Evolutionary conservation across 2,888 invertebrate genomes (phyloP), one percentile per base, ranked within the genome.

Genomic region (Epinotia ramella): DNA sequence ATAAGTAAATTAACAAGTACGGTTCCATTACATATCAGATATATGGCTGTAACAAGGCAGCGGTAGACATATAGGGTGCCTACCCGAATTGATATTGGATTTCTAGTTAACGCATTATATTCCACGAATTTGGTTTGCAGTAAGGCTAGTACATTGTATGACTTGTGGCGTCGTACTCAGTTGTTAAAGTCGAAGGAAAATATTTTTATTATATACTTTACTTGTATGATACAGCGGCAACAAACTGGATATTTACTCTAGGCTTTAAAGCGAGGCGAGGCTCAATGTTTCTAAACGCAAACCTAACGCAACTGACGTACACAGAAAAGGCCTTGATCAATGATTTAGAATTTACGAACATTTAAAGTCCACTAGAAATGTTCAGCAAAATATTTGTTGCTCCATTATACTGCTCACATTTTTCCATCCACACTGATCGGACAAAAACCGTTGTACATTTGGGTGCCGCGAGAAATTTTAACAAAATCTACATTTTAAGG

Each of bases 271-370:
- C 46, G 59, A 44, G 46, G 4, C 64, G 6, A 33, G 18, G 46
- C 28, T 60, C 46, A 69, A n/a, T 44, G 24, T 46, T 13, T 60
- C 60, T 24, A 46, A 69, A n/a, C 69, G 24, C 69, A 3, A 60
- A 46, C 44, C 24, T 24, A 69, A 60, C 69, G 59, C 60, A 44
- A 68, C 53, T 44, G 46, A 60, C 57, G 57, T 63, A 72, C 66
- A 67, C 76, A 69, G 63, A 73, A 73, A 76, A 71, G 64, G 63
- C 69, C 64, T 65, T 69, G 57, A 69, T 64, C 68, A 64, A 56
- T 68, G 56, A 73, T 57, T 53, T 57, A 56, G 63, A 68, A 73
- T 44, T 53, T 28, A 20, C n/a, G 5, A 44, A 69, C 20, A n/a
- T 56, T 33, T 46, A 62, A 16, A 68, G 20, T 64, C 46, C 16